Evolutionary conservation across 2,797 vertebrate species (phyloP).

Genomic region (Pipistrellus pygmaeus): DNA sequence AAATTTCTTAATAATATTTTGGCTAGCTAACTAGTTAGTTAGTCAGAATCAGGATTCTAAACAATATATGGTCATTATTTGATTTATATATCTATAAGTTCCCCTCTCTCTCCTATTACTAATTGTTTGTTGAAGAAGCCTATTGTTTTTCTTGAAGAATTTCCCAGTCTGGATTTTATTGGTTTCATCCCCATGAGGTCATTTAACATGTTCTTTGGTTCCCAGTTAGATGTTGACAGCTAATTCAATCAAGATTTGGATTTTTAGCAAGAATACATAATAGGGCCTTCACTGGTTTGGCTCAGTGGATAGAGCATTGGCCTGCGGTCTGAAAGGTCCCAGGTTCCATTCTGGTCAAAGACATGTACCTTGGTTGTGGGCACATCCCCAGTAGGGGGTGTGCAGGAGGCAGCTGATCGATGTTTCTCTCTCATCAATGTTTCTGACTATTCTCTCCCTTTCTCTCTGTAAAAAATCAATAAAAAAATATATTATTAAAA

Average conservation of each 20-base stretch:
- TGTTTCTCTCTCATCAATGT: too few relatives aligned
- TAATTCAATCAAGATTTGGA: neutral
- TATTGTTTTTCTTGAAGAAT: neutral
- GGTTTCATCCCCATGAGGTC: neutral
- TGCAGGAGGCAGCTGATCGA: too few relatives aligned
- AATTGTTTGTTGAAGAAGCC: conserved; percentile 37
- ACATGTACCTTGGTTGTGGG: too few relatives aligned
- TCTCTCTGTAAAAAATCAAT: too few relatives aligned
- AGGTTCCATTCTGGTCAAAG: too few relatives aligned
- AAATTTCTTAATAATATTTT: conserved; percentile 20
- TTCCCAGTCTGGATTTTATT: conserved; percentile 1
- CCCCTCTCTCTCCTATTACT: neutral
- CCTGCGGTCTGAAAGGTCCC: too few relatives aligned
- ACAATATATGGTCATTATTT: neutral
- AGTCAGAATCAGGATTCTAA: conserved; percentile 43
- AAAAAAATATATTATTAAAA: too few relatives aligned
- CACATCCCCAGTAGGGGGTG: too few relatives aligned
- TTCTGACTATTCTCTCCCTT: too few relatives aligned
- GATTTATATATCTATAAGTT: neutral
- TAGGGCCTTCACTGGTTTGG: too few relatives aligned
- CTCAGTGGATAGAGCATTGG: too few relatives aligned
- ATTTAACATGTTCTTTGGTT: neutral
- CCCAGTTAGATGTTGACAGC: neutral
- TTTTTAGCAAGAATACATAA: neutral
- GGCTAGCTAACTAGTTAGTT: neutral